Evolutionary conservation across 2,888 invertebrate species (phyloP).

Genomic region (Alloscopus bannaensis): DNA sequence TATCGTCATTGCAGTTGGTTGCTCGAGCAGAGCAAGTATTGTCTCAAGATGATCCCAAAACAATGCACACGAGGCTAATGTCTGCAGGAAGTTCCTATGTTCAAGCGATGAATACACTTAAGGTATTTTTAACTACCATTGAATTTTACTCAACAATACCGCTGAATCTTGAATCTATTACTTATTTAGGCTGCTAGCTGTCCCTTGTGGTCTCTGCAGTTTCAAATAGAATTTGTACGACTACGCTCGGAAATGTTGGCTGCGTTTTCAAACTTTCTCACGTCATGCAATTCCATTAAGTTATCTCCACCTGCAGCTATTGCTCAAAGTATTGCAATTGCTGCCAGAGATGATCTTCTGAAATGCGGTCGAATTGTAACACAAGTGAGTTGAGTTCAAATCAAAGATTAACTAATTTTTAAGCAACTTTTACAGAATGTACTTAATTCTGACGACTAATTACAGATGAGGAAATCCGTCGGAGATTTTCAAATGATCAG

Average conservation of each 20-base stretch:
- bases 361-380: constrained; percentile 87
- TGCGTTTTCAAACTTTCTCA: constrained; percentile 80
- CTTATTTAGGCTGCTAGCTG: constrained; percentile 81
- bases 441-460: too few species aligned
- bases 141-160: neutral
- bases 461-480: constrained; percentile 83
- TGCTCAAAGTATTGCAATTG: constrained; percentile 85
- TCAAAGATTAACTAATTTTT: neutral
- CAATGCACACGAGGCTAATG: constrained; percentile 75
- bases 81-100: constrained; percentile 81
- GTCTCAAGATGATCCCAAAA: constrained; percentile 47
- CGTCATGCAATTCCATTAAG: constrained; percentile 85
- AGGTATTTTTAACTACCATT: constrained; percentile 75
- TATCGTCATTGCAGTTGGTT: constrained; percentile 83
- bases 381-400: constrained; percentile 77
- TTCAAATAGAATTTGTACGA: constrained; percentile 86
- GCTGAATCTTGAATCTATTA: constrained; percentile 44
- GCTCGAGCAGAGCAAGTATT: constrained; percentile 76
- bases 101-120: constrained; percentile 81
- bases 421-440: neutral
- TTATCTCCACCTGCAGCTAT: constrained; percentile 96
- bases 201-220: constrained; percentile 81
- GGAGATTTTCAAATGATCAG: constrained; percentile 84
- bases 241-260: constrained; percentile 86
- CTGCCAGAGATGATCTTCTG: constrained; percentile 86